Evolutionary conservation across 2,113 vertebrate species (phyloP), one percentile per base, ranked within the genome.

Genomic region (Megalops atlanticus): DNA sequence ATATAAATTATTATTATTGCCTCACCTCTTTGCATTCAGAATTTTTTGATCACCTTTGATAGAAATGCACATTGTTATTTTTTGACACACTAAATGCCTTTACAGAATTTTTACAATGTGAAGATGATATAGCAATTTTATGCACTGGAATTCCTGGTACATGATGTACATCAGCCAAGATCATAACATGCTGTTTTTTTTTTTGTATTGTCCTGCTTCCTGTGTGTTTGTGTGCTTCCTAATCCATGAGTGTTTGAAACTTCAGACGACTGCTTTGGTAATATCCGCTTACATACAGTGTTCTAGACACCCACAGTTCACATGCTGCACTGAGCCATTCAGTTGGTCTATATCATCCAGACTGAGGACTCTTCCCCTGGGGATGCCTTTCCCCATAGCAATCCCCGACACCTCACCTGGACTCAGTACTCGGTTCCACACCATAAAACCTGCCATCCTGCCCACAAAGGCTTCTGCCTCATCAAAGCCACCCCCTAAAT

Each of bases 351-450:
- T 89, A 21, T 95, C 85, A 0, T 89, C 91, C 82, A 96, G 87
- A 0, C 83, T 95, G 49, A 97, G 91, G 76, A 96, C 84, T 27
- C 91, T 83, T 0, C 92, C 90, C 0, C 11, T 77, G 0, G 94
- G 94, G 64, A 95, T 43, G 12, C 88, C 88, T 82, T 38, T 86
- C 24, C 95, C 93, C 0, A 81, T 88, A 0, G 93, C 93, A 49
- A 96, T 89, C 18, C 92, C 87, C 2, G 94, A 91, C 33, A 97
- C 92, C 84, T 97, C 96, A 7, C 92, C 84, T 0, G 94, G 92
- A 18, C 90, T 84, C 73, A 97, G 88, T 0, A 78, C 91, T 7
- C 92, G 83, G 84, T 91, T 92, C 96, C 96, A 97, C 80, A 95
- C 74, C 7, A 90, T 89, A 3, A 97, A 88, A 24, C 93, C 95